Percentiles rank a stretch among this genome's conserved stretches.
Conservation (phyloP, 2,113 vertebrate species). For the Gymnogyps californianus region DNA sequence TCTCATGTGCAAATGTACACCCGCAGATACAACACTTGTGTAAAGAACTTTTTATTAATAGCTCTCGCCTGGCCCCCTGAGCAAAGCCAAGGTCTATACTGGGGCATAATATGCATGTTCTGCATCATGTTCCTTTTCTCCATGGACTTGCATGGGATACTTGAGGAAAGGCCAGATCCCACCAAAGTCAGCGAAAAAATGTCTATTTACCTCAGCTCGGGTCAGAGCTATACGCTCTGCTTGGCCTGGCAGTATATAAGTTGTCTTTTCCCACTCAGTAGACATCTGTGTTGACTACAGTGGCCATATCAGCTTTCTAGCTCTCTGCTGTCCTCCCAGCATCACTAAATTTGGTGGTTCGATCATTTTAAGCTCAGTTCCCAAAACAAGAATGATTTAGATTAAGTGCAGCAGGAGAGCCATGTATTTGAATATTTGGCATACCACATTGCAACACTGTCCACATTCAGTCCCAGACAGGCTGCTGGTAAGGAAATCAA, state of each 20-base stretch:
- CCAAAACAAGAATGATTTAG: neutral
- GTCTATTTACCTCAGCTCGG: neutral
- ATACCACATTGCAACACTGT: accelerated
- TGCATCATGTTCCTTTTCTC: neutral
- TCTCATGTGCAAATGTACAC: neutral
- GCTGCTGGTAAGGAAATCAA: neutral
- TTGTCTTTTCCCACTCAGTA: neutral
- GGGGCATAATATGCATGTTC: neutral
- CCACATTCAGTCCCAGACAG: neutral
- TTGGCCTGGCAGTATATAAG: neutral
- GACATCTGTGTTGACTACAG: neutral
- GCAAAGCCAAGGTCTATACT: neutral
- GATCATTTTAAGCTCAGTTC: neutral
- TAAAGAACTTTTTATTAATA: neutral
- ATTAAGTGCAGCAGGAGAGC: neutral
- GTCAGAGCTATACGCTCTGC: neutral
- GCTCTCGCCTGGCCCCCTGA: neutral
- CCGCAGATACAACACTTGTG: neutral
- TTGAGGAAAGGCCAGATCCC: neutral
- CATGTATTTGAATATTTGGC: neutral
- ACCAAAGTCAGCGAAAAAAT: neutral
- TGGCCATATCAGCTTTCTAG: neutral
- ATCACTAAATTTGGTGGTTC: neutral
- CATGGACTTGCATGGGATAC: neutral
- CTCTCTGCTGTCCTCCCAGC: neutral